phyloP scores from a whole-genome alignment of 2,113 vertebrate genomes.

The Cepphus grylle region DNA sequence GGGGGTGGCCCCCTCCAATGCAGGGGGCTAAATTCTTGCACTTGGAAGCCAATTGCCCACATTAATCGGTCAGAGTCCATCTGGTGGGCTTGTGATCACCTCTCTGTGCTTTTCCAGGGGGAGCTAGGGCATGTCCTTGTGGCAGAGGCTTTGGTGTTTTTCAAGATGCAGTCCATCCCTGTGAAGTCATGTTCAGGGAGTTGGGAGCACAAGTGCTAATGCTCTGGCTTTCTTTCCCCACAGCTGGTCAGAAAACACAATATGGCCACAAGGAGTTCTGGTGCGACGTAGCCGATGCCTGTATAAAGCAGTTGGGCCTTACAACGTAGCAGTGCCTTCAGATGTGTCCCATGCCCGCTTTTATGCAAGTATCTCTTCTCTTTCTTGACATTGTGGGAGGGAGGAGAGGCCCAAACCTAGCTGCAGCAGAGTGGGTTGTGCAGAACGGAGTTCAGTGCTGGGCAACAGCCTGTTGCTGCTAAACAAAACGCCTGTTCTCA shows the following conservation, averaged over 20 bases:
- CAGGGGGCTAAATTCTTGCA: neutral
- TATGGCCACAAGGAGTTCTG: slow-evolving; percentile 97
- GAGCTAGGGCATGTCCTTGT: neutral
- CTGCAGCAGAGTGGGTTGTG: neutral
- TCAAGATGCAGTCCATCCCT: neutral
- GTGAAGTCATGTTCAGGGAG: accelerated
- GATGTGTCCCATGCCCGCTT: slow-evolving; percentile 96
- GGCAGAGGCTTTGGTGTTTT: neutral
- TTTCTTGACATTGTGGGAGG: neutral
- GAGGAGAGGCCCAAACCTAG: neutral
- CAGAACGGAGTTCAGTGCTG: neutral
- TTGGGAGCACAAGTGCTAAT: neutral
- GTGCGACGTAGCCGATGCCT: slow-evolving; percentile 94
- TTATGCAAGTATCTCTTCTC: slow-evolving; percentile 87
- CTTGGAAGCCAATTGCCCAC: neutral
- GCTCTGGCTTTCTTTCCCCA: neutral
- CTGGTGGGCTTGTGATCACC: neutral
- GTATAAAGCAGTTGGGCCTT: slow-evolving; percentile 93
- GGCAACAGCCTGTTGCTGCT: neutral
- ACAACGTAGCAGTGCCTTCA: slow-evolving; percentile 96
- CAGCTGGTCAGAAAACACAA: slow-evolving; percentile 96
- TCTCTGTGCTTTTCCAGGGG: neutral
- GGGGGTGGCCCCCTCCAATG: neutral
- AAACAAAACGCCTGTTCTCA: neutral
- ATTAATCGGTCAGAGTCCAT: neutral